Evolutionary conservation across 2,113 vertebrate species (phyloP).

Genomic region (Anarhynchus alexandrinus): DNA sequence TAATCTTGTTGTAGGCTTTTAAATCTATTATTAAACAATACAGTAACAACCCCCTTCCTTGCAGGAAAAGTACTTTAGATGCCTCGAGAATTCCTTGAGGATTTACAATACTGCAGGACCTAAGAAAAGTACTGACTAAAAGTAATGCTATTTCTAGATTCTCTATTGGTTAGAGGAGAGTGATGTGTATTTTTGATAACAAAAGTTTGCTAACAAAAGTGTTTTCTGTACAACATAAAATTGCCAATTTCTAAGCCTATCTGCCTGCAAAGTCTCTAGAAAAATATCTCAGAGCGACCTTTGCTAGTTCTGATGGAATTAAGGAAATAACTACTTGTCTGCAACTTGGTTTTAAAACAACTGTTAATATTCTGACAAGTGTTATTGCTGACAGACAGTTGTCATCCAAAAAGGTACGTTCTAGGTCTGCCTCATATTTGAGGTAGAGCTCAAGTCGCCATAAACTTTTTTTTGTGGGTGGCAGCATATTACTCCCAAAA

Average conservation of each 20-base stretch:
- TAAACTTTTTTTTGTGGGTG: neutral
- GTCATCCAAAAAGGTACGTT: neutral
- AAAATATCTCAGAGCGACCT: neutral
- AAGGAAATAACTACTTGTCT: neutral
- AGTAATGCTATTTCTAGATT: slow-evolving; percentile 7
- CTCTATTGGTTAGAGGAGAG: neutral
- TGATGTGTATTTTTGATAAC: neutral
- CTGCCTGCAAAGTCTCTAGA: neutral
- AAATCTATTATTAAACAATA: neutral
- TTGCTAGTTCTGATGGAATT: neutral
- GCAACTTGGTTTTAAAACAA: neutral
- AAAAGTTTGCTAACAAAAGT: neutral
- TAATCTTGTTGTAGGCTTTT: neutral
- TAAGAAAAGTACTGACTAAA: neutral
- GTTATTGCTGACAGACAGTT: neutral
- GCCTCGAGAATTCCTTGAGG: neutral
- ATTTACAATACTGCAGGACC: neutral
- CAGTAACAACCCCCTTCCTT: neutral
- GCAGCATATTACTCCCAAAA: neutral
- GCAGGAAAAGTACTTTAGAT: neutral
- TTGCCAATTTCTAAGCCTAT: neutral
- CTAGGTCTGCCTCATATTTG: neutral
- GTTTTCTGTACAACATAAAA: neutral
- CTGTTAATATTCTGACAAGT: neutral
- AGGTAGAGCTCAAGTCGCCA: neutral